Evolutionary conservation across 1,140 invertebrate genomes (phyloP).

Genomic region (Saxidomus purpurata): DNA sequence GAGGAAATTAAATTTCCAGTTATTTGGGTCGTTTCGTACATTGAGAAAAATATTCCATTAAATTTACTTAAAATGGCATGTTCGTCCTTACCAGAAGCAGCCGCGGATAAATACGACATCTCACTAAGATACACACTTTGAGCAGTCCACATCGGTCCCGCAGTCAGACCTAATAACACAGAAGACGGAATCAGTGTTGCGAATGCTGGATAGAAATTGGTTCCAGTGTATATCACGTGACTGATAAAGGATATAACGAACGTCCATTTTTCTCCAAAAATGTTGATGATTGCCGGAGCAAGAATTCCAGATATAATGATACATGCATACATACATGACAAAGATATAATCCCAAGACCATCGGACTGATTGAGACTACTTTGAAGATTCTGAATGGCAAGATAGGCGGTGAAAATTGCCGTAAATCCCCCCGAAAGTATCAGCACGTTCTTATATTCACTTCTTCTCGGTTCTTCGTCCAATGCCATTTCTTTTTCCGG

Average conservation of each 20-base stretch:
- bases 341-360: conserved; percentile 71
- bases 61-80: conserved; percentile 72
- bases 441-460: conserved; percentile 60
- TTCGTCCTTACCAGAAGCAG: conserved; percentile 24
- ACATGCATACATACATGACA: conserved; percentile 72
- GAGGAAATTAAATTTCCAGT: conserved; percentile 77
- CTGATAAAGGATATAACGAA: conserved; percentile 67
- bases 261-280: conserved; percentile 73
- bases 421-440: conserved; percentile 73
- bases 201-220: conserved; percentile 86
- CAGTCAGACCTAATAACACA: conserved; percentile 71
- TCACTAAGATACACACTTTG: conserved; percentile 72
- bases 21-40: conserved; percentile 75
- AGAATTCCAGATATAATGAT: conserved; percentile 73
- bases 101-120: conserved; percentile 52
- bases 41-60: conserved; percentile 77
- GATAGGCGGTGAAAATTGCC: conserved; percentile 78
- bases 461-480: background rate
- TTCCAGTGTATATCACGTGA: conserved; percentile 76
- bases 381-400: conserved; percentile 81
- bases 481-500: background rate
- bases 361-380: conserved; percentile 80
- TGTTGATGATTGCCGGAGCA: conserved; percentile 74
- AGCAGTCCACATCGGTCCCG: conserved; percentile 78
- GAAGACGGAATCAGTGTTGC: conserved; percentile 76